Evolutionary conservation across 1,140 invertebrate genomes (phyloP).

Genomic region (Hypothenemus hampei): DNA sequence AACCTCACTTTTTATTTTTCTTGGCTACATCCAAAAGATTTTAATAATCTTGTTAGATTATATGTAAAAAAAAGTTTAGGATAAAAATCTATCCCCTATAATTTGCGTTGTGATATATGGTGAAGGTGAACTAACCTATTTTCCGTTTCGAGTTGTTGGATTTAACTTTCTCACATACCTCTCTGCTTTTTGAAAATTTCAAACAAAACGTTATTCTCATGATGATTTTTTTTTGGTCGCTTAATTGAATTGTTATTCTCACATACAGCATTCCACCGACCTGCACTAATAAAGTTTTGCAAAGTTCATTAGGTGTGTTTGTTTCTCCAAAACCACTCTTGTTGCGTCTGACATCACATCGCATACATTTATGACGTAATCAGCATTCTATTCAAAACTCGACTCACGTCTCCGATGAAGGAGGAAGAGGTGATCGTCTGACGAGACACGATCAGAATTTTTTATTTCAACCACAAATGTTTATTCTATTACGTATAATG

Average conservation of each 20-base stretch:
- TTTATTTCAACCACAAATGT: too few relatives aligned
- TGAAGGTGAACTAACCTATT: too few relatives aligned
- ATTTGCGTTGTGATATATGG: too few relatives aligned
- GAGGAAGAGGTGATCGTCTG: too few relatives aligned
- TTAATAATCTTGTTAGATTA: too few relatives aligned
- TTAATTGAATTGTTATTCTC: slow-evolving; percentile 19
- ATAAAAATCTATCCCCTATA: too few relatives aligned
- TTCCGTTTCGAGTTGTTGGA: not conserved
- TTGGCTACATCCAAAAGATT: too few relatives aligned
- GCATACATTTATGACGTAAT: slow-evolving; percentile 27
- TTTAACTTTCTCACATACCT: not conserved
- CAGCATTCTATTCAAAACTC: slow-evolving; percentile 20
- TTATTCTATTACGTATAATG: too few relatives aligned
- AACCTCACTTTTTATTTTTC: too few relatives aligned
- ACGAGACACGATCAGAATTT: too few relatives aligned
- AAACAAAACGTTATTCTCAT: not conserved
- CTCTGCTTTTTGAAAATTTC: not conserved
- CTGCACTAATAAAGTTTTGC: slow-evolving; percentile 20
- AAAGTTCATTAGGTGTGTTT: slow-evolving; percentile 28
- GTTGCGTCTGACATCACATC: slow-evolving; percentile 20
- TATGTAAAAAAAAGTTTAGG: too few relatives aligned
- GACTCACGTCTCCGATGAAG: too few relatives aligned
- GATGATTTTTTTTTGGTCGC: slow-evolving; percentile 3
- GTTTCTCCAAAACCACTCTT: slow-evolving; percentile 16
- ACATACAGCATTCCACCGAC: slow-evolving; percentile 1